Base-by-base conservation (phyloP, 2,797 vertebrate species). In the Esox masquinongy region DNA sequence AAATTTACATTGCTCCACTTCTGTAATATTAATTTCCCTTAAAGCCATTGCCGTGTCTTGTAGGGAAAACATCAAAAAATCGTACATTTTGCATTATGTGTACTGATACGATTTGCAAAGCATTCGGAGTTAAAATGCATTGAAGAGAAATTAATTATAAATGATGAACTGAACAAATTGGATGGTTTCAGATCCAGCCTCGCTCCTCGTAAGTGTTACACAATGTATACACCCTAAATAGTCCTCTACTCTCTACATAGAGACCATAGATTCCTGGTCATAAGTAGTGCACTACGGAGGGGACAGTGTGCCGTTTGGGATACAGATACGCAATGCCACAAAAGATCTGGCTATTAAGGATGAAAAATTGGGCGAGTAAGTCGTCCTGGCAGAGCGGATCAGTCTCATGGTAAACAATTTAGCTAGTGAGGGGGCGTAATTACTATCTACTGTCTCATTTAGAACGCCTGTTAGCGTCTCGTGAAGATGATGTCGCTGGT, bases 371-470 rank as follows among this genome's bases (percentile, higher is more conserved):
- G 84, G 85, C 69, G 83, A 85, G 85, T 88, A 87, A 90, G 89
- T 88, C 84, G 82, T 77, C 78, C 73, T 70, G 86, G 90, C 86
- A 56, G 81, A 87, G 88, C 74, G 81, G 88, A 91, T 90, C 86
- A 84, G 86, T 84, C 88, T 92, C 85, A 86, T 88, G 85, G 88
- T 91, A 92, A 94, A 94, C 90, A 91, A 89, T 92, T 93, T 92
- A 24, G 56, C 22, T 26, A 91, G 90, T 17, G 49, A 8, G 73
- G 68, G 80, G 84, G 80, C 68, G 83, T 90, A 93, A 91, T 92
- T 88, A 90, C 85, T 76, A 85, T 87, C 87, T 89, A 90, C 86
- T 88, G 82, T 89, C 86, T 92, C 86, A 91, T 91, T 93, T 92
- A 91, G 82, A 84, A 80, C 79, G 87, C 82, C 87, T 88, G 89